Base-by-base conservation (phyloP, 2,113 vertebrate genomes). In the Nematolebias whitei region DNA sequence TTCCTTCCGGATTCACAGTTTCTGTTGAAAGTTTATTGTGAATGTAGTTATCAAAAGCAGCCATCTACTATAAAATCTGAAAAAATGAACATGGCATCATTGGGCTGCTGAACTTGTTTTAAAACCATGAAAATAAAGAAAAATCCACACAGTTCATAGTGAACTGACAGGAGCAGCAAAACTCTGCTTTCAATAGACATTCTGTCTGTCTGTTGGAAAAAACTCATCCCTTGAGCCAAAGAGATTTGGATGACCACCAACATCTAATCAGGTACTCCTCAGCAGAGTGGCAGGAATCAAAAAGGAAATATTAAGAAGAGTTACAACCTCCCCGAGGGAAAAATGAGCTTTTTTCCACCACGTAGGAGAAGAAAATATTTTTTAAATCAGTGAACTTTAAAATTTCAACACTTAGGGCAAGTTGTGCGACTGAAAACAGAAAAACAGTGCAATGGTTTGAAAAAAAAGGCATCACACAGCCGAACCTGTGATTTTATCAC, bases 401-500 rank as follows among this genome's bases (percentile, higher is more conserved):
- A 10, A 45, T 10, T n/a, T 45, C 4, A 10, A 45, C n/a, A 45
- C n/a, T 11, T 1, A 47, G 19, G 44, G 18, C 44, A 47, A 20
- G 18, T 47, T 1, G 8, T n/a, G 11, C 10, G 7, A 20, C 2
- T 18, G 18, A n/a, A 10, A 12, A 47, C 16, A 45, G 55, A 61
- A 14, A 44, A 29, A 29, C 26, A 29, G 38, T 11, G 18, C 16
- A 49, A 29, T 19, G 5, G 16, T 38, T 60, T 43, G 60, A 8
- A 22, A 47, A 29, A 44, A 20, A 22, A 2, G 8, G 12, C 13
- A 20, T 11, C 56, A 16, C 51, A 54, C 57, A 35, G 40, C 69
- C 38, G 49, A 82, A 76, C 62, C 60, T 61, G 65, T 63, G 75
- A 68, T 70, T 15, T 52, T 23, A 15, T 38, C 44, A 5, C 59